phyloP scores from a whole-genome alignment of 1,140 invertebrate species.

The Micrasema longulum region DNA sequence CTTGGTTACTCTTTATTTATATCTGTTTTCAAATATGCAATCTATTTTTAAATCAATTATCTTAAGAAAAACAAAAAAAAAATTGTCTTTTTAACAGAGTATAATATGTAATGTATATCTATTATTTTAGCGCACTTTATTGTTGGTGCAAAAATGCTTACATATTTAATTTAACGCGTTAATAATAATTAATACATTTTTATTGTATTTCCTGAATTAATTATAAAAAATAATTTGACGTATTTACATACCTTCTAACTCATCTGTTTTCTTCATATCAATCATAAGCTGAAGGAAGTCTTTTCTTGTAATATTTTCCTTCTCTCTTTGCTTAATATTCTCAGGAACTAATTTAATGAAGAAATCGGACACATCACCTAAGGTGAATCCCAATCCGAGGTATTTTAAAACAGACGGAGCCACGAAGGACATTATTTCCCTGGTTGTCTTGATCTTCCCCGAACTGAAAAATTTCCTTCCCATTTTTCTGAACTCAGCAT shows the following conservation, averaged over 20 bases:
- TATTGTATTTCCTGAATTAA: no score
- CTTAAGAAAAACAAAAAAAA: no score
- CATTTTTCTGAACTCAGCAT: conserved; percentile 69
- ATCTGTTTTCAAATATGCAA: no score
- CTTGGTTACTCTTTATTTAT: no score
- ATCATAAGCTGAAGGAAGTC: conserved; percentile 74
- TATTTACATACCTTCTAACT: conserved; percentile 44
- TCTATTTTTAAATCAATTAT: no score
- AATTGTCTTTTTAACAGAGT: no score
- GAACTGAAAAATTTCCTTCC: conserved; percentile 59
- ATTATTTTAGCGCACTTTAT: no score
- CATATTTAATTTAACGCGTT: no score
- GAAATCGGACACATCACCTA: conserved; percentile 58
- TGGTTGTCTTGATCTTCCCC: neutral
- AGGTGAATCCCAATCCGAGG: neutral
- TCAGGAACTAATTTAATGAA: conserved; percentile 69
- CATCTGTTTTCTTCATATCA: conserved; percentile 66
- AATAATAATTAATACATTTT: no score
- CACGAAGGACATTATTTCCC: conserved; percentile 14
- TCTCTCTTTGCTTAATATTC: conserved; percentile 67
- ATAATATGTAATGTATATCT: no score
- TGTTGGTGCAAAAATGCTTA: no score
- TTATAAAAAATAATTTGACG: no score
- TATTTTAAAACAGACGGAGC: conserved; percentile 7
- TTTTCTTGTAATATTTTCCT: conserved; percentile 63